Conservation (phyloP, 1,140 invertebrate species). For the Agraylea sexmaculata region DNA sequence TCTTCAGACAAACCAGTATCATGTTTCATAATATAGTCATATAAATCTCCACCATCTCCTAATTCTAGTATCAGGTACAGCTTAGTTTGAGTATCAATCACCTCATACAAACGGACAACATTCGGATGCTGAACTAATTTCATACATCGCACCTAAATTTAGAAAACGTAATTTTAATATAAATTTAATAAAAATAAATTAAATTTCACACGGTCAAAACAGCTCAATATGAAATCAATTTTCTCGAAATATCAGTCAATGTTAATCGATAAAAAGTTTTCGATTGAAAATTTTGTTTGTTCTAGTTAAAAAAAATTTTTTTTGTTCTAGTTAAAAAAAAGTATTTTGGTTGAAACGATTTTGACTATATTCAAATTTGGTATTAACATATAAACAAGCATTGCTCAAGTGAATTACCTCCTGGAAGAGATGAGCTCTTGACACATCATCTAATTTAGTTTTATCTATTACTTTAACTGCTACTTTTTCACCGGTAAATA, state of each 20-base stretch:
- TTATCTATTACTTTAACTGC: slow-evolving; percentile 96
- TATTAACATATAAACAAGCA: slow-evolving; percentile 3
- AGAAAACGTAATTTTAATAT: slow-evolving; percentile 28
- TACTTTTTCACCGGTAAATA: slow-evolving; percentile 99
- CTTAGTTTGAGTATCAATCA: slow-evolving; percentile 96
- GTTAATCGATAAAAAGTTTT: too few relatives aligned
- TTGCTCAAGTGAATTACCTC: slow-evolving; percentile 59
- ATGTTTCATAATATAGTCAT: slow-evolving; percentile 98
- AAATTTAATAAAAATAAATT: slow-evolving; percentile 6
- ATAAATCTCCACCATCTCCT: slow-evolving; percentile 97
- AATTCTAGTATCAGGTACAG: slow-evolving; percentile 92
- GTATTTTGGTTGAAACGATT: too few relatives aligned
- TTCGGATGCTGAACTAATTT: slow-evolving; percentile 98
- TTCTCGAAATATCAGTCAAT: too few relatives aligned
- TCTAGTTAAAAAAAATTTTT: too few relatives aligned
- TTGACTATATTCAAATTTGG: background rate
- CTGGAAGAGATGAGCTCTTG: slow-evolving; percentile 94
- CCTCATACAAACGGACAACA: slow-evolving; percentile 95
- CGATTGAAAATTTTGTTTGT: too few relatives aligned
- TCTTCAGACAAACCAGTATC: slow-evolving; percentile 66
- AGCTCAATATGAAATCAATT: too few relatives aligned
- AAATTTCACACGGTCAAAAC: slow-evolving; percentile 8
- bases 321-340: too few relatives aligned
- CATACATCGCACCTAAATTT: slow-evolving; percentile 88
- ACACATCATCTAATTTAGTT: slow-evolving; percentile 90